These are phyloP conservation scores for Cyclophora punctaria DNA, from an alignment of 2,888 invertebrate species.

Conservation along the genomic window DNA sequence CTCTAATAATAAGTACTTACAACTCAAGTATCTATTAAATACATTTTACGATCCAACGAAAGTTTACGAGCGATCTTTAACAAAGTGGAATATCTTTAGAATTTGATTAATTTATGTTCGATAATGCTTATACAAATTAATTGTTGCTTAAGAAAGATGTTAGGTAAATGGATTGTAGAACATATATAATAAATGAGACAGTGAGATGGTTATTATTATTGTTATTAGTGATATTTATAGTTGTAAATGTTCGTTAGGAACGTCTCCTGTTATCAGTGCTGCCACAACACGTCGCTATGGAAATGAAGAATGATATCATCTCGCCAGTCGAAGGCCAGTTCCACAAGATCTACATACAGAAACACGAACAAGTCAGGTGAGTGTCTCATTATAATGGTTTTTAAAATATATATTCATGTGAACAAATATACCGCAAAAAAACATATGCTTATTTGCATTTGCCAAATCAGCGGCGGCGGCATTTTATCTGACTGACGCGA, in stretches of 20 bases:
- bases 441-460: conserved; percentile 11
- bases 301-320: conserved; percentile 95
- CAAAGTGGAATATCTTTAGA: neutral
- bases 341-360: conserved; percentile 95
- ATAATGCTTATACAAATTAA: no score
- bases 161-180: no score
- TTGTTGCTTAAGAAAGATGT: no score
- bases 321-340: conserved; percentile 93
- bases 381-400: conserved; percentile 26
- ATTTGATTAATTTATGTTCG: no score
- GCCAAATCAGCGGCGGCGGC: conserved; percentile 31
- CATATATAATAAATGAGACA: neutral
- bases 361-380: conserved; percentile 94
- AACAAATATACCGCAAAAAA: conserved; percentile 6
- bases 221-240: conserved; percentile 2
- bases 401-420: conserved; percentile 2
- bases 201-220: neutral
- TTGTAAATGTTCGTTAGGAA: conserved; percentile 73
- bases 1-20: neutral
- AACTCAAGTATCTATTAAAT: neutral
- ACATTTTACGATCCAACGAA: neutral
- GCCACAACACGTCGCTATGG: conserved; percentile 93
- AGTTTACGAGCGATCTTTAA: neutral
- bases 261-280: conserved; percentile 89
- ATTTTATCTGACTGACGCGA: conserved; percentile 35